Evolutionary conservation across 2,797 vertebrate species (phyloP).

Genomic region (Chanos chanos): DNA sequence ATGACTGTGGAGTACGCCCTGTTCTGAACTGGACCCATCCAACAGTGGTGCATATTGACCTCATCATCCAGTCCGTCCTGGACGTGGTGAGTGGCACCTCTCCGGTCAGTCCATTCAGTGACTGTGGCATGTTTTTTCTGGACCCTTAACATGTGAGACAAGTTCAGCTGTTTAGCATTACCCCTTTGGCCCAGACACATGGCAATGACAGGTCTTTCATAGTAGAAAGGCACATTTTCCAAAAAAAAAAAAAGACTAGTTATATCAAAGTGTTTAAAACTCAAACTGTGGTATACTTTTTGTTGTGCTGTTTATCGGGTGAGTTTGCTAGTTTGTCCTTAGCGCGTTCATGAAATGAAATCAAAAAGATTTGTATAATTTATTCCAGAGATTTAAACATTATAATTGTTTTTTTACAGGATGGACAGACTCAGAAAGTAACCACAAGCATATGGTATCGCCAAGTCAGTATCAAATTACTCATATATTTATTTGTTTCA

Average conservation of each 20-base stretch:
- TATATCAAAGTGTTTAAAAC: not conserved
- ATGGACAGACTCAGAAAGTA: slow-evolving; percentile 82
- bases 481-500: not conserved
- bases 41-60: slow-evolving; percentile 75
- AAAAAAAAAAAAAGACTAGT: not conserved
- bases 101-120: no score
- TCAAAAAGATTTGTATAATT: not conserved
- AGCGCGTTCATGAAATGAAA: no score
- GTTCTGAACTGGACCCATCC: slow-evolving; percentile 76
- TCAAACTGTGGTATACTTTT: no score
- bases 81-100: slow-evolving; percentile 85
- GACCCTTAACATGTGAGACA: no score
- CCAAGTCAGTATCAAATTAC: slow-evolving; percentile 65
- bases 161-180: no score
- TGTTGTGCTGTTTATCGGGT: no score
- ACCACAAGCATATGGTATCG: slow-evolving; percentile 82
- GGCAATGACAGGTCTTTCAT: no score
- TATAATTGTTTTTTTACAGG: slow-evolving; percentile 58
- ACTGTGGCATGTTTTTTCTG: no score
- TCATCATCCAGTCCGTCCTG: slow-evolving; percentile 76
- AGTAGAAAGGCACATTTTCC: no score
- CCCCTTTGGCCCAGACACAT: no score
- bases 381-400: no score
- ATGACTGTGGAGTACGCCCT: slow-evolving; percentile 77
- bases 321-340: no score